phyloP scores from a whole-genome alignment of 1,140 invertebrate species.

The Eciton burchellii region DNA sequence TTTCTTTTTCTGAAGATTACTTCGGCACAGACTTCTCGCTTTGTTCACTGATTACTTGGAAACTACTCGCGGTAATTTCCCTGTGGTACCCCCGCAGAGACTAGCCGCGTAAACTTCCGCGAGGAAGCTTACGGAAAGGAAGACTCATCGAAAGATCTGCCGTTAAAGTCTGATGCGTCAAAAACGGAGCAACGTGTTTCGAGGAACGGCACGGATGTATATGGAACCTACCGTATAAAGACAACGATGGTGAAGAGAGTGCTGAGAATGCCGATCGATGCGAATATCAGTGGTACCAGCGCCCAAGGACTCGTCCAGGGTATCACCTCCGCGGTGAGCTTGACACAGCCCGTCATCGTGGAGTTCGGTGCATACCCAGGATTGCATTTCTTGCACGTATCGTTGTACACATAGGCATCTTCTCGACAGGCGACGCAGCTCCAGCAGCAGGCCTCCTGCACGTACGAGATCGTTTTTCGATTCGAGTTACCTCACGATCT shows the following conservation, averaged over 20 bases:
- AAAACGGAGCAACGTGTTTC: not conserved
- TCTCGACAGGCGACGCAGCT: constrained; percentile 88
- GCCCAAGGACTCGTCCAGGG: constrained; percentile 88
- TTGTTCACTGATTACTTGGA: too few relatives aligned
- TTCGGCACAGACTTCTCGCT: too few relatives aligned
- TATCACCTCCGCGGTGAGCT: constrained; percentile 85
- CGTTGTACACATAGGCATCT: constrained; percentile 87
- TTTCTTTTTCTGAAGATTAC: too few relatives aligned
- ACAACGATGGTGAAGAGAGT: constrained; percentile 88
- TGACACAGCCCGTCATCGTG: constrained; percentile 85
- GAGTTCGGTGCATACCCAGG: constrained; percentile 87
- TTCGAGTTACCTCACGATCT: not conserved
- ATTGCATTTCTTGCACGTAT: constrained; percentile 87
- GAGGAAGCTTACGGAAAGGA: too few relatives aligned
- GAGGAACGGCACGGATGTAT: too few relatives aligned
- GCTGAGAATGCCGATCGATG: constrained; percentile 87
- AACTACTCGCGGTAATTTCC: too few relatives aligned
- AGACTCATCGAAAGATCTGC: not conserved
- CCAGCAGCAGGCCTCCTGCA: constrained; percentile 89
- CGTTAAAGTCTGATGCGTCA: not conserved
- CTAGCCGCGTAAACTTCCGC: too few relatives aligned
- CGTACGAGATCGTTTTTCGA: not conserved
- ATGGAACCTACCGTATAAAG: constrained; percentile 86
- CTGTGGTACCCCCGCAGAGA: too few relatives aligned
- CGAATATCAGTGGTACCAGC: constrained; percentile 87